Percentiles rank a stretch among this genome's conserved stretches.
phyloP scores from a whole-genome alignment of 1,140 invertebrate genomes.

The Berghia stephanieae region DNA sequence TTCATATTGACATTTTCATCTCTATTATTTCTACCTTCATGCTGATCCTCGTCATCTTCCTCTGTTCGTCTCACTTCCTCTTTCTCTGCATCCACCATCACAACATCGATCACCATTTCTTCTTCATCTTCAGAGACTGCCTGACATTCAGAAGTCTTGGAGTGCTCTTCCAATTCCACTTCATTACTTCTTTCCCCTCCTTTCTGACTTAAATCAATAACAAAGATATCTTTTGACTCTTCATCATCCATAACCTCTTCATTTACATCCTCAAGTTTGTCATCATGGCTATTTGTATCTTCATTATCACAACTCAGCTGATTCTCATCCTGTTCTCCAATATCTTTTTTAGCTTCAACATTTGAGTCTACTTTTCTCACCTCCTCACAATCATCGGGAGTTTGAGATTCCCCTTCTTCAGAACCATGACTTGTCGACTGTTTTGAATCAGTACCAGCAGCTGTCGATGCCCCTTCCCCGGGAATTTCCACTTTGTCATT shows the following conservation, averaged over 20 bases:
- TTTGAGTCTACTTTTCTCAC: neutral
- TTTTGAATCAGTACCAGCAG: neutral
- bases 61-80: neutral
- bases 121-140: neutral
- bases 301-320: neutral
- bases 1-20: too few relatives aligned
- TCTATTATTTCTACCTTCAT: too few relatives aligned
- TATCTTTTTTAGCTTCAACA: constrained; percentile 3
- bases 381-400: neutral
- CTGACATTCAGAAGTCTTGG: too few relatives aligned
- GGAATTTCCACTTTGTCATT: too few relatives aligned
- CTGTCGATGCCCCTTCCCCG: neutral
- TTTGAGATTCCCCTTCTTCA: neutral
- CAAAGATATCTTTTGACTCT: neutral
- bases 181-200: neutral
- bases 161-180: neutral
- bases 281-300: too few relatives aligned
- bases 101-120: neutral
- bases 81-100: neutral
- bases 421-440: neutral
- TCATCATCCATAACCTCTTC: neutral
- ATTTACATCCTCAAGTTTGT: neutral
- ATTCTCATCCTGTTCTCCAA: neutral
- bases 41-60: neutral
- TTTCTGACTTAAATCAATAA: neutral